Base-by-base conservation (phyloP, 1,140 invertebrate species). In the Lamellibrachia luymesi region DNA sequence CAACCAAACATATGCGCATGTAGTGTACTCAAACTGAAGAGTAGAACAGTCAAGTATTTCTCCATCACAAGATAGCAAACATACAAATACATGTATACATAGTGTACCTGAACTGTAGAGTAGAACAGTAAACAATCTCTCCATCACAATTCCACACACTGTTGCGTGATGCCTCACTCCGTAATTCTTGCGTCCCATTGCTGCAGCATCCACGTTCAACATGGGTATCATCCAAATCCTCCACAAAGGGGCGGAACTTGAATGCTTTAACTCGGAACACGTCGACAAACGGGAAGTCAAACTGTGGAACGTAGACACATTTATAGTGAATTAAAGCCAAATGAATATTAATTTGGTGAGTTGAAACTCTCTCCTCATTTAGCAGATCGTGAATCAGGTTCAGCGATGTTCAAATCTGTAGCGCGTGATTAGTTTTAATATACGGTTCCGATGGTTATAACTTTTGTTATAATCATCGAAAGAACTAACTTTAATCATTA, bases 81-180 rank as follows among this genome's bases (percentile, higher is more conserved):
- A 50, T 25, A 91, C 38, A 50, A 17, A 51, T 2, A 13, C n/a
- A n/a, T 50, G 25, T 13, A 91, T 1, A 50, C 90, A 50, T 27
- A 49, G 50, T 22, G 17, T 91, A 93, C 92, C 80, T 93, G 64
- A n/a, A 93, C 17, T 97, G 97, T 90, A 98, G 97, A 94, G 97
- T 97, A 92, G 97, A 96, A 94, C 97, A 97, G 56, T 97, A 96
- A 91, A 98, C 96, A 38, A 98, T 96, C 96, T 98, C 98, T 13
- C 98, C 98, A 96, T 98, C 98, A 96, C 98, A 98, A 95, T 98
- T 98, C 98, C 98, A 98, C 49, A 98, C 97, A 94, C 95, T 96
- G 50, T 52, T 52, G 51, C 50, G 52, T 25, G 5, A 10, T 2
- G 92, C 52, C 10, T 50, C 50, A 64, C 50, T 51, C 92, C 50